A percentile compares a stretch with the other conserved stretches of the same genome.
Evolutionary conservation across 2,797 vertebrate species (phyloP).

Genomic region (Hippocampus kuda): DNA sequence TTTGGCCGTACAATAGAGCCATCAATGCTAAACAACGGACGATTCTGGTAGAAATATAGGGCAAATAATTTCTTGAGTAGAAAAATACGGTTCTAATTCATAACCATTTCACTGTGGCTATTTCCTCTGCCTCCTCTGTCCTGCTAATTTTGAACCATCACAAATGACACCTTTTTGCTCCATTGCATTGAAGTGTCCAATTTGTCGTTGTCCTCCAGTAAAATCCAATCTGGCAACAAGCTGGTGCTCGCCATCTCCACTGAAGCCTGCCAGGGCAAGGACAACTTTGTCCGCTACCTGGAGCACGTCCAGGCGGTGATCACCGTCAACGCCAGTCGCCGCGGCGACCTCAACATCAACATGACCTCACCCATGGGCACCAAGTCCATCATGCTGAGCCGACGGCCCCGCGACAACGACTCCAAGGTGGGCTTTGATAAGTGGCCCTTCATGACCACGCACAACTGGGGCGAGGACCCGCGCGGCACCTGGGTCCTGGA

Average conservation of each 20-base stretch:
- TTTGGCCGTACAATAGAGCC: too few relatives aligned
- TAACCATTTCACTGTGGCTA: background rate
- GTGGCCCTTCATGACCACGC: conserved; percentile 99
- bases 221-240: conserved; percentile 82
- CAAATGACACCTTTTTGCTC: background rate
- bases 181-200: background rate
- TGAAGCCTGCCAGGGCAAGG: conserved; percentile 87
- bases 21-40: background rate
- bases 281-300: conserved; percentile 95
- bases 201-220: conserved; percentile 63
- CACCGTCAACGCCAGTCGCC: conserved; percentile 85
- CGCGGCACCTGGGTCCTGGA: conserved; percentile 92
- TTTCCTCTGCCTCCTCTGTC: background rate
- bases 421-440: conserved; percentile 98
- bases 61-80: background rate
- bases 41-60: background rate
- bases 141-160: background rate
- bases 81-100: background rate
- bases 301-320: conserved; percentile 95
- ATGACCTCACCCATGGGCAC: conserved; percentile 99
- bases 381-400: conserved; percentile 93
- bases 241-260: conserved; percentile 79
- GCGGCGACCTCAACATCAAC: conserved; percentile 94
- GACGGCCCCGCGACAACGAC: conserved; percentile 88
- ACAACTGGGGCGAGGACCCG: conserved; percentile 99